A percentile compares a stretch with the other conserved stretches of the same genome.
phyloP scores from a whole-genome alignment of 92 coral and sea anemone genomes.

The Virgularia gustaviana region DNA sequence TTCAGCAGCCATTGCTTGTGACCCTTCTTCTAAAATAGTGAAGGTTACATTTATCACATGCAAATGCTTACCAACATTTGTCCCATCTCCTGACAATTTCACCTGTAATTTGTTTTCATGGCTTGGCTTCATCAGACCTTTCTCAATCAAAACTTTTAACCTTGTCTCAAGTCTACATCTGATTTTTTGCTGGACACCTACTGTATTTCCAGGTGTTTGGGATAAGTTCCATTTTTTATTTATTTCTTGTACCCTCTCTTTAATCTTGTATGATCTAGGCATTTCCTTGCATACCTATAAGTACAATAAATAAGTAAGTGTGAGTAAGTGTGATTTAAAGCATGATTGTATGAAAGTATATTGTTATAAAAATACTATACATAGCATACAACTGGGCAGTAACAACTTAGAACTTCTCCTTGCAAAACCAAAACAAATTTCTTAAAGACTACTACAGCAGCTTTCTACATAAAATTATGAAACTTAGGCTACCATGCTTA shows the following conservation, averaged over 20 bases:
- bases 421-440: too few species aligned
- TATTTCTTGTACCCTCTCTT: neutral
- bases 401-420: too few species aligned
- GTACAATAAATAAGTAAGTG: neutral
- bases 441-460: too few species aligned
- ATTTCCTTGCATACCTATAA: conserved; percentile 8
- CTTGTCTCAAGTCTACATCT: conserved; percentile 10
- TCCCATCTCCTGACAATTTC: conserved; percentile 43
- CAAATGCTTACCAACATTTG: conserved; percentile 32
- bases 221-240: conserved; percentile 29
- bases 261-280: conserved; percentile 18
- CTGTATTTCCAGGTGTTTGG: conserved; percentile 31
- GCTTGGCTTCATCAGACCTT: neutral
- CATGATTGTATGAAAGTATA: too few species aligned
- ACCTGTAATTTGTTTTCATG: neutral
- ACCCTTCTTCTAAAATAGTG: conserved; percentile 28
- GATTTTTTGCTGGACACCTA: conserved; percentile 37
- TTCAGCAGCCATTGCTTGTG: conserved; percentile 31
- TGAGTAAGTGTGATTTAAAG: too few species aligned
- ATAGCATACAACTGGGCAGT: too few species aligned
- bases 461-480: neutral
- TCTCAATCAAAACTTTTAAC: conserved; percentile 11
- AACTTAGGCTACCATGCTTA: neutral
- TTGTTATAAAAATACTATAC: too few species aligned
- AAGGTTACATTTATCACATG: conserved; percentile 38